Percentiles rank a stretch among this genome's conserved stretches.
phyloP scores from a whole-genome alignment of 2,888 invertebrate species.

The Allolobophora icterica region DNA sequence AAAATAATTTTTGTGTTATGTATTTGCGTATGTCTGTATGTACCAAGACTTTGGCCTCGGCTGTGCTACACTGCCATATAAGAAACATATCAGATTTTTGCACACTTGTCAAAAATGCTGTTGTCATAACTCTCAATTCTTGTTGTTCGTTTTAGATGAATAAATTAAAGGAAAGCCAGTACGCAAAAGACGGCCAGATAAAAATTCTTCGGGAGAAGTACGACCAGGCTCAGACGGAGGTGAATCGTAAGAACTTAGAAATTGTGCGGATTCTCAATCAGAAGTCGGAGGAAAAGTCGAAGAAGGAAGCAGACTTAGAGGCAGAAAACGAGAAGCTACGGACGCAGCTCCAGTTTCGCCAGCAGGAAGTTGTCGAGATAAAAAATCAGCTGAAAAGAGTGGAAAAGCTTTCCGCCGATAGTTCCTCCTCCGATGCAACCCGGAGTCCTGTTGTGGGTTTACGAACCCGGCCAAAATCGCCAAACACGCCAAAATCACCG shows the following conservation, averaged over 20 bases:
- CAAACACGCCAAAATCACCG: background rate
- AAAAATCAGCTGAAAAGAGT: constrained; percentile 8
- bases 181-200: constrained; percentile 1
- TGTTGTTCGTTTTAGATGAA: background rate
- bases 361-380: background rate
- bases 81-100: background rate
- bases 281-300: background rate
- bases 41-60: too few species aligned
- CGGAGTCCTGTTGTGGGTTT: background rate
- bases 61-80: too few species aligned
- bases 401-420: background rate
- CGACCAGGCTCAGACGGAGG: background rate
- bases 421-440: background rate
- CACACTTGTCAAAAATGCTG: background rate
- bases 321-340: background rate
- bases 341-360: background rate
- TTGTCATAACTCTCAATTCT: background rate
- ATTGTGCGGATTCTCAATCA: background rate
- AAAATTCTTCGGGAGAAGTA: constrained; percentile 6
- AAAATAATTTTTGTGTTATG: too few species aligned
- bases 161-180: constrained; percentile 18
- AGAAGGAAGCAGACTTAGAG: background rate
- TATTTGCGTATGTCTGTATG: too few species aligned
- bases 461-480: background rate
- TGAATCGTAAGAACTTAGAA: constrained; percentile 5